Base-by-base conservation (phyloP, 2,797 vertebrate genomes). In the Sphenopsis melanotis region DNA sequence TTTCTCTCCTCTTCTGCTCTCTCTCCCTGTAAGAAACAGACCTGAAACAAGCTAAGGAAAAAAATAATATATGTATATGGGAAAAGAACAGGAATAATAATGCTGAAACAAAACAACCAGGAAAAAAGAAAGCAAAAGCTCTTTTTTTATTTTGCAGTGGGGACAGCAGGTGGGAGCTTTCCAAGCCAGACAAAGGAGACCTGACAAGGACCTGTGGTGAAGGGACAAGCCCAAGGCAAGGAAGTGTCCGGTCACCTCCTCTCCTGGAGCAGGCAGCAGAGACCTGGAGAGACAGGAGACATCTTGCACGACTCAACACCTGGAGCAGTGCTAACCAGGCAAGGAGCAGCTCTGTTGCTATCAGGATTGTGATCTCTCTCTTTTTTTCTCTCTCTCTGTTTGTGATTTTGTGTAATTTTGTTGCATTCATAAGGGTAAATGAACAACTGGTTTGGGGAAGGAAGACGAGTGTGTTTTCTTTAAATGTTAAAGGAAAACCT, bases 251-350 rank as follows among this genome's bases (percentile, higher is more conserved):
- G 56, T 42, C 52, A 30, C 53, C 88, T 59, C 72, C 56, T 82
- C 60, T 66, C 46, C 84, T 93, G 80, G 93, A 91, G 29, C 91
- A 66, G 82, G 68, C 85, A 83, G 71, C 96, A 44, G 94, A 36
- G 79, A 89, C n/a, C 77, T 87, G 95, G 83, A 61, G 18, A 93
- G 78, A 69, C 83, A 88, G 94, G 80, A 96, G 96, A 90, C 91
- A 57, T 96, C 94, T 94, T 91, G 81, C 85, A 63, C 47, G 80
- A 57, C 83, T 77, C 92, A 70, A n/a, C 83, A 65, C 71, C 83
- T 93, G 92, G 70, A 96, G 87, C 76, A 46, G 74, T 79, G 89
- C 71, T 63, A 70, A 92, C 70, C 95, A 97, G 96, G 96, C 96
- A 97, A 97, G 96, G 68, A 93, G 32, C 30, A 79, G 79, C 91